A percentile compares a stretch with the other conserved stretches of the same genome.
Evolutionary conservation across 92 coral and sea anemone species (phyloP).

Genomic region (Blastomussa wellsi): DNA sequence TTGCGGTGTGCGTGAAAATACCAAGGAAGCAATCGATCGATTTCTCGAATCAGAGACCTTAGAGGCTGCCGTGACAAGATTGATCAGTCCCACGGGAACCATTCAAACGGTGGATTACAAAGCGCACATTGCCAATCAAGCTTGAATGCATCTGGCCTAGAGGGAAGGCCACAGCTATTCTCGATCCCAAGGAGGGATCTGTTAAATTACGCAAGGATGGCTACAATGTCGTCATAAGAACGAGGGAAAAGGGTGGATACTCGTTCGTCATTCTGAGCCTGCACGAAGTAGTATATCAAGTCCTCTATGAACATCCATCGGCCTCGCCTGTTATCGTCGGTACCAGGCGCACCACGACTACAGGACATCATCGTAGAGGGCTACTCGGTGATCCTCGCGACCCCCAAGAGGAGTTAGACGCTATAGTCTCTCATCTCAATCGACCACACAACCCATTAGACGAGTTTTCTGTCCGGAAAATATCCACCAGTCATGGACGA

Average conservation of each 20-base stretch:
- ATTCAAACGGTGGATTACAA: background rate
- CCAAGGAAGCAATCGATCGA: no score
- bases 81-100: background rate
- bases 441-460: background rate
- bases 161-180: no score
- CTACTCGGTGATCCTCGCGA: background rate
- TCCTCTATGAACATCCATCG: background rate
- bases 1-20: background rate
- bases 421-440: background rate
- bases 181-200: background rate
- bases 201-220: background rate
- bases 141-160: no score
- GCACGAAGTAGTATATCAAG: background rate
- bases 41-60: background rate
- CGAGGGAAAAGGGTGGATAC: background rate
- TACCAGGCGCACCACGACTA: background rate
- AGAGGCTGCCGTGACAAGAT: background rate
- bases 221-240: background rate
- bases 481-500: background rate
- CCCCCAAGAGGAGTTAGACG: conserved; percentile 5
- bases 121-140: background rate
- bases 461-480: background rate
- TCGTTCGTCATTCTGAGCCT: background rate
- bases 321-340: background rate
- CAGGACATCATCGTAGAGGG: background rate